Base-by-base conservation (phyloP, 2,797 vertebrate species). In the Typhlichthys subterraneus region DNA sequence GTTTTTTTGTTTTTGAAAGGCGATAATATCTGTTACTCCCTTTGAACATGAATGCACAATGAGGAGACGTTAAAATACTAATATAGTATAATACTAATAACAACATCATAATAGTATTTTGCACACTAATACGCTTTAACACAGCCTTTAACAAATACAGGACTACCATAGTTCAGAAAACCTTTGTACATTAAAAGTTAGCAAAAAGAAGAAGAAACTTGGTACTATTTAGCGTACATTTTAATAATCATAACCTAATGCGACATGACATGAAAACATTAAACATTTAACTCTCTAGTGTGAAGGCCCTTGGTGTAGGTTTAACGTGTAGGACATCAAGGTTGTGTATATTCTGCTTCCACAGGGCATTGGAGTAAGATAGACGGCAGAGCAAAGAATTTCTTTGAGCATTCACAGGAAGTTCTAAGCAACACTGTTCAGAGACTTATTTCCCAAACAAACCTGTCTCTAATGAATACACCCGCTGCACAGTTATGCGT, bases 381-480 rank as follows among this genome's bases (percentile, higher is more conserved):
- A 68, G 76, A 70, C 59, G 65, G 45, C 55, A 78, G 61, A 7
- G 11, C 69, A 63, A 67, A 77, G 45, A 70, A 78, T 15, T 58
- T 72, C 77, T 87, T 86, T 89, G 75, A 87, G 80, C 71, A 69
- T 55, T 81, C 67, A 83, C 61, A 77, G 57, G 69, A 76, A 80
- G 69, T 70, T 80, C 67, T 42, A 70, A 76, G 78, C 53, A 69
- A 61, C 72, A 61, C 60, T 71, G 72, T 79, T 83, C 73, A 77
- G 63, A 85, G 47, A 70, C 68, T 78, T 64, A 67, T 71, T 76
- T 73, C 80, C 78, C 70, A 66, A 67, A 67, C 55, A 42, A 7
- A 48, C 61, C 65, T 85, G 87, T 85, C 75, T 85, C 82, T 77
- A 79, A 51, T 45, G 15, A 14, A 38, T 23, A 60, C 14, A 38